Evolutionary conservation across 2,113 vertebrate species (phyloP).

Genomic region (Heterotis niloticus): DNA sequence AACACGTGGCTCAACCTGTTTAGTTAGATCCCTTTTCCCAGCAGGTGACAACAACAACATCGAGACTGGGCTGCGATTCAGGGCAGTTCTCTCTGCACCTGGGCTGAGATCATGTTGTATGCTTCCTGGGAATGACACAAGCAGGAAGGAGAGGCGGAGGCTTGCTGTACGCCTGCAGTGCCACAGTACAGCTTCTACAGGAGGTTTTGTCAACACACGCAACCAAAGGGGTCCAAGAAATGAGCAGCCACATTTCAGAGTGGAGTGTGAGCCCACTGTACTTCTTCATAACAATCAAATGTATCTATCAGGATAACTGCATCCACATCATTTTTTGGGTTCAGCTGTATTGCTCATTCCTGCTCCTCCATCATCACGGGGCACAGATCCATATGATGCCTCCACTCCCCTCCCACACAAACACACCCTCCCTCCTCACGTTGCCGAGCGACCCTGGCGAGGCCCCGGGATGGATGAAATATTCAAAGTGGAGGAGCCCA

Average conservation of each 20-base stretch:
- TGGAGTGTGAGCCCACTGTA: no score
- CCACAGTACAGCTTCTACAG: background rate
- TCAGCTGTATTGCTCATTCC: background rate
- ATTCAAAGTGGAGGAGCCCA: slow-evolving; percentile 20
- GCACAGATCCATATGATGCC: no score
- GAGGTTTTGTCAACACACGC: background rate
- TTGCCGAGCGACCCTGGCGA: no score
- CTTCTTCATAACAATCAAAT: background rate
- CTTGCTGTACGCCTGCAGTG: background rate
- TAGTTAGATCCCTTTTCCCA: background rate
- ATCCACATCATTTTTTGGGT: background rate
- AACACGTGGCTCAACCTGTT: background rate
- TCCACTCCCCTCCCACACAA: no score
- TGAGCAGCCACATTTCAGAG: background rate
- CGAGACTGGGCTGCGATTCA: background rate
- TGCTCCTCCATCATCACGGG: no score
- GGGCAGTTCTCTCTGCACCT: background rate
- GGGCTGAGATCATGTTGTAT: background rate
- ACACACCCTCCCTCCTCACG: no score
- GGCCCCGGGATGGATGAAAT: slow-evolving; percentile 16
- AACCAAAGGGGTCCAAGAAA: background rate
- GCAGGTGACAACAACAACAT: slow-evolving; percentile 9
- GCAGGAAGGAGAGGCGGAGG: background rate
- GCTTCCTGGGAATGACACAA: no score
- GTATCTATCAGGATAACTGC: background rate